Conservation (phyloP, 2,113 vertebrate species). For the Alouatta palliata region DNA sequence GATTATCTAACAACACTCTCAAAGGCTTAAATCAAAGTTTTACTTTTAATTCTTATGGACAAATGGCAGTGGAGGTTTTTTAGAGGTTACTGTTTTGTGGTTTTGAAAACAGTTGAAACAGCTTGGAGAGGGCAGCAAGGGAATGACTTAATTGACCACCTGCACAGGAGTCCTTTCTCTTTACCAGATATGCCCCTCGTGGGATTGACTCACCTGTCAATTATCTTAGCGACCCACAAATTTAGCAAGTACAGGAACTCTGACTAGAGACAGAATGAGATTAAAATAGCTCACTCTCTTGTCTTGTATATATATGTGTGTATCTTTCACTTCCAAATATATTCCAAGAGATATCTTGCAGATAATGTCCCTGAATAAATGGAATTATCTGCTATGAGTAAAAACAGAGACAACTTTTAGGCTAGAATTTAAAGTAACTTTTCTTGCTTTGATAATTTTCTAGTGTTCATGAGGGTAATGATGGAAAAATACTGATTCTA, state of each 20-base stretch:
- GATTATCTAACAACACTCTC: not conserved
- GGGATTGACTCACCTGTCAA: not conserved
- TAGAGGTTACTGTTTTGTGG: not conserved
- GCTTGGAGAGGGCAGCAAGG: not conserved
- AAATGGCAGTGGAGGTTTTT: not conserved
- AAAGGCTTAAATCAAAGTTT: constrained; percentile 7
- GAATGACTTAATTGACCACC: not conserved
- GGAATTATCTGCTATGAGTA: not conserved
- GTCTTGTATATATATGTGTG: not conserved
- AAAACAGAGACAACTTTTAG: not conserved
- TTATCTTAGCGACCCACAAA: not conserved
- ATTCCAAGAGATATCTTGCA: not conserved
- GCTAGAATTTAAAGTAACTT: not conserved
- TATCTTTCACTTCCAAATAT: not conserved
- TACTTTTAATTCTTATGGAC: not conserved
- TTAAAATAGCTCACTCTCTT: not conserved
- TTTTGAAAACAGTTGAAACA: constrained; percentile 30
- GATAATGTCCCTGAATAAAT: not conserved
- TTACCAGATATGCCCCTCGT: not conserved
- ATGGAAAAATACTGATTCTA: not conserved
- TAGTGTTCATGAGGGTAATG: not conserved
- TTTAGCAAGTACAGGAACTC: constrained; percentile 7
- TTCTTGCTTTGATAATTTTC: constrained; percentile 34
- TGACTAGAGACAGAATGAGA: not conserved
- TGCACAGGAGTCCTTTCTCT: not conserved